Conservation (phyloP, 2,797 vertebrate species). For the Karalla daura region DNA sequence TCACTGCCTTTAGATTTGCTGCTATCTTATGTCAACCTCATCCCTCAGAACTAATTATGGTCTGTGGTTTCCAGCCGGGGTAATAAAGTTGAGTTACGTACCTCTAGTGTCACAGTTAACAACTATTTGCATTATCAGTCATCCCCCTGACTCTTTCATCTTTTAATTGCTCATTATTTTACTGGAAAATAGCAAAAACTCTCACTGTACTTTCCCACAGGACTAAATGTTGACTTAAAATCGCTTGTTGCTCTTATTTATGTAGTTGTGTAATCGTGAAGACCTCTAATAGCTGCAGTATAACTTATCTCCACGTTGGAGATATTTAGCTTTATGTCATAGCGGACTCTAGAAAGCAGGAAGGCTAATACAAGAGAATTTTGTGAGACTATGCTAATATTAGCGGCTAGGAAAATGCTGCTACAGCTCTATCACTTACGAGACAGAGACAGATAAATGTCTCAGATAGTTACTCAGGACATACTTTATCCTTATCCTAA, state of each 20-base stretch:
- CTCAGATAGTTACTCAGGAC: background rate
- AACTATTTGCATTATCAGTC: background rate
- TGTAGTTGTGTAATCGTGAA: no score
- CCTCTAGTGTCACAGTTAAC: no score
- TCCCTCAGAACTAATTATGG: background rate
- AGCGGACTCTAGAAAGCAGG: no score
- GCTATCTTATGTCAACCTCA: background rate
- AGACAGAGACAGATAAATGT: background rate
- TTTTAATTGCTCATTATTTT: background rate
- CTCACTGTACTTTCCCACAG: background rate
- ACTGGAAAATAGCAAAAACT: background rate
- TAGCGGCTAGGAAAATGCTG: no score
- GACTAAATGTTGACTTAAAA: background rate
- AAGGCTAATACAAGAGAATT: no score
- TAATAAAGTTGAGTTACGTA: background rate
- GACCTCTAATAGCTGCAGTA: no score
- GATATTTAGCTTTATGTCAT: no score
- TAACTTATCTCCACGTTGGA: no score
- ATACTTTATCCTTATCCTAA: background rate
- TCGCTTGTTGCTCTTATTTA: background rate
- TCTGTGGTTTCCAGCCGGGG: background rate
- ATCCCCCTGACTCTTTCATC: background rate
- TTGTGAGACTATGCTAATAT: no score
- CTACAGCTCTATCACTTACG: background rate
- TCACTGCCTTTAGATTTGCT: background rate